Evolutionary conservation across 2,888 invertebrate genomes (phyloP), one percentile per base, ranked within the genome.

Genomic region (Trypoxylon attenuatum): DNA sequence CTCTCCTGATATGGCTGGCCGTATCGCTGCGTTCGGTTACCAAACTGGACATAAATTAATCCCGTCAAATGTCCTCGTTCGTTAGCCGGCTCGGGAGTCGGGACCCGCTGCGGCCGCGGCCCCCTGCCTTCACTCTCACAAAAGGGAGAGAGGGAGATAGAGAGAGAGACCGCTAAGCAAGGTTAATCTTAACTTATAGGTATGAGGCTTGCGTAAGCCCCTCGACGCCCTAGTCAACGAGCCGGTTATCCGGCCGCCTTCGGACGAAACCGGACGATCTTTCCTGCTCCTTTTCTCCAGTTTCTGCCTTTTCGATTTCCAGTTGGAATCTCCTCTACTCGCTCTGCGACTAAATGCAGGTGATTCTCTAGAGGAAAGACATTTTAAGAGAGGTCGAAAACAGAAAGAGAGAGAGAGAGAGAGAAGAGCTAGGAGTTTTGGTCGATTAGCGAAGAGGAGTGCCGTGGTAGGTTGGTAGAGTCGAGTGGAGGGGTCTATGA

Each of bases 11-110:
- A 61, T 42, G 62, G 69, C 56, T 58, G 57, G 60, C 53, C 71
- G 75, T 78, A 79, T 81, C 80, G 69, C 55, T 66, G 73, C 74
- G 74, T 82, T 82, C 77, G 82, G 78, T 84, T 85, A 83, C 84
- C 83, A 84, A 84, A 84, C 81, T 81, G 79, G 77, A 82, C 84
- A 84, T 84, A 84, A 84, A 85, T 85, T 85, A 84, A 85, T 85
- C 81, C 84, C 83, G 81, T 84, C 82, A 82, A 85, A 83, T 79
- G 82, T 84, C 84, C 83, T 82, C 83, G 80, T 84, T 84, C 82
- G 83, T 84, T 82, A 83, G 72, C 61, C 58, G 33, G 33, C 13
- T 13, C 33, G 33, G 33, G 33, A 33, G 55, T 58, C 68, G 56
- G 67, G 59, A 58, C 58, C 75, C 68, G 73, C 72, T 65, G 69